Evolutionary conservation across 1,140 invertebrate species (phyloP).

Genomic region (Pseudomyrmex flavicornis): DNA sequence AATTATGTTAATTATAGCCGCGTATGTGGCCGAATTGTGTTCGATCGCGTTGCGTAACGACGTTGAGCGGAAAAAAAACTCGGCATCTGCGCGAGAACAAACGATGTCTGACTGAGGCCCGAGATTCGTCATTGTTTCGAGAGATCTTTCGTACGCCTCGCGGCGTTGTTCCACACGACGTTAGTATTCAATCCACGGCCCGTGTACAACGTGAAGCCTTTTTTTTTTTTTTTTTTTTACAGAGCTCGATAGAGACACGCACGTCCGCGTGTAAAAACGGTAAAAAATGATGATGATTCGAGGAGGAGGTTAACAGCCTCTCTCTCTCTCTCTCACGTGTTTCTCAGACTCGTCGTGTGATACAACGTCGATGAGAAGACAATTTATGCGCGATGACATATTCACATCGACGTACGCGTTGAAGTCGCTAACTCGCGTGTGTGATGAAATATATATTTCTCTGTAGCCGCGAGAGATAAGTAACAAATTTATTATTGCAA

Average conservation of each 20-base stretch:
- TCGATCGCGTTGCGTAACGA: neutral
- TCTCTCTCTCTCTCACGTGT: neutral
- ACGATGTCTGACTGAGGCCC: neutral
- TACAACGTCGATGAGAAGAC: neutral
- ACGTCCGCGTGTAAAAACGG: neutral
- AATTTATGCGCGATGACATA: neutral
- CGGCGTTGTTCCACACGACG: neutral
- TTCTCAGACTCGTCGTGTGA: neutral
- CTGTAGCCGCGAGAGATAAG: neutral
- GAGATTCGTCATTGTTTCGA: neutral
- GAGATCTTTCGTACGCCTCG: neutral
- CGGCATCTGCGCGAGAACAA: too few relatives aligned
- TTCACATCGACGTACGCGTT: neutral
- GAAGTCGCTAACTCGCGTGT: neutral
- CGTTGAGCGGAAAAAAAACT: too few relatives aligned
- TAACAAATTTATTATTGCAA: neutral
- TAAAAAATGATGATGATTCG: conserved; percentile 29
- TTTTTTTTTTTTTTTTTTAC: neutral
- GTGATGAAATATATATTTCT: neutral
- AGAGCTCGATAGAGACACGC: conserved; percentile 19
- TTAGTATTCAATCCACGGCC: neutral
- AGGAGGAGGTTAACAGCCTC: conserved; percentile 7
- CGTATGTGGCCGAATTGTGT: conserved; percentile 35
- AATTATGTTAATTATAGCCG: conserved; percentile 47
- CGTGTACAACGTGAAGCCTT: too few relatives aligned